Evolutionary conservation across 1,140 invertebrate genomes (phyloP).

Genomic region (Apis florea): DNA sequence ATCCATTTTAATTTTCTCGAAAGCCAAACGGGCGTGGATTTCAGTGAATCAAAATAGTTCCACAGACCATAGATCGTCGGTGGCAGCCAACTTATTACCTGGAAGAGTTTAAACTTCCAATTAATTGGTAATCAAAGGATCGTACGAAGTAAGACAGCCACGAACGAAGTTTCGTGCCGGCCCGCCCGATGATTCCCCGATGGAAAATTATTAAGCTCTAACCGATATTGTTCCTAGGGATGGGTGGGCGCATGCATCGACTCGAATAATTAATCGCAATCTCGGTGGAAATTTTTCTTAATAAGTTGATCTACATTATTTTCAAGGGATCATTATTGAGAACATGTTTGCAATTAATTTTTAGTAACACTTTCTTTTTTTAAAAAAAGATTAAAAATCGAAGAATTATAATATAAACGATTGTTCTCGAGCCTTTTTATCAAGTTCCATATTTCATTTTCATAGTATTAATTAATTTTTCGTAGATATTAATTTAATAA

Average conservation of each 20-base stretch:
- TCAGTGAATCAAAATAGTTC: not conserved
- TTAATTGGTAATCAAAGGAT: conserved; percentile 47
- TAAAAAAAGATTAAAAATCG: too few species aligned
- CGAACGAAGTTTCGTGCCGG: conserved; percentile 23
- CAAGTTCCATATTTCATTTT: too few species aligned
- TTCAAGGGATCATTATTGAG: too few species aligned
- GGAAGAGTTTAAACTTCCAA: conserved; percentile 24
- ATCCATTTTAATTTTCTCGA: conserved; percentile 3
- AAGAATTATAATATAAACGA: too few species aligned
- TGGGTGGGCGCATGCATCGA: not conserved
- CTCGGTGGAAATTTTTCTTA: not conserved
- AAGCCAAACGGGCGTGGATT: not conserved
- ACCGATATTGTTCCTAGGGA: not conserved
- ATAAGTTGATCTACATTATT: not conserved
- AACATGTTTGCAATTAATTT: not conserved
- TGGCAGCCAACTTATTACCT: not conserved
- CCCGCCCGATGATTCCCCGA: conserved; percentile 6
- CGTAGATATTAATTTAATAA: too few species aligned
- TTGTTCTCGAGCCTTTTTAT: too few species aligned
- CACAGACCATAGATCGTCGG: not conserved
- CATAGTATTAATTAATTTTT: too few species aligned
- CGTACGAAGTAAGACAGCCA: conserved; percentile 11
- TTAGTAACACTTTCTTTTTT: not conserved
- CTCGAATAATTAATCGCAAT: not conserved
- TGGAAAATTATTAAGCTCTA: conserved; percentile 24